Evolutionary conservation across 2,797 vertebrate genomes (phyloP), one percentile per base, ranked within the genome.

Genomic region (Spondyliosoma cantharus): DNA sequence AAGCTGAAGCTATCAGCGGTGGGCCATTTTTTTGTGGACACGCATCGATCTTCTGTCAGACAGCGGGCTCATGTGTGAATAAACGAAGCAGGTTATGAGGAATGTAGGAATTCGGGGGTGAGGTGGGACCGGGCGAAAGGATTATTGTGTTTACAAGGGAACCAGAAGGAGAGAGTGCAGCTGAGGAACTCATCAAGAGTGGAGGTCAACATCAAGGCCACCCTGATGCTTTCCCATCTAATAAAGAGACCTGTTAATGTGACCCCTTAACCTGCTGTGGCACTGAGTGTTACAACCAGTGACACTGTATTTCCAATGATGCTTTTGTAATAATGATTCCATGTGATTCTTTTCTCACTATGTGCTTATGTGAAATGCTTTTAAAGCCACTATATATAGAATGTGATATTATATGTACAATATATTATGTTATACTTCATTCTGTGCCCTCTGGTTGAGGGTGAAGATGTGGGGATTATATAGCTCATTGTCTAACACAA

Each of bases 271-370:
- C 17, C 25, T 49, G 52, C 37, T 60, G 49, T 53, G 27, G 5
- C 16, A 61, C 27, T 72, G 29, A 64, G 37, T 62, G 42, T 58
- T 27, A 59, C 50, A 74, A 11, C 13, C 50, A n/a, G n/a, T n/a
- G n/a, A n/a, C 29, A 73, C 32, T 76, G 27, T 79, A 59, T 77
- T 82, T 81, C 29, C 25, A 71, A 25, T 80, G 62, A 61, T 74
- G 66, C 66, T 80, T 46, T 70, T 77, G 42, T 64, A 68, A 32
- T 17, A 70, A 53, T 76, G 45, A 69, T 45, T 60, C 59, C 11
- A 43, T 48, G 15, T 71, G 17, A 65, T 67, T 74, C 3, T 74
- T 65, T 60, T 71, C 56, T 76, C 11, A 42, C 14, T 59, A 48
- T 72, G 25, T 68, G 27, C 19, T 46, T n/a, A 59, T 73, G 52